Evolutionary conservation across 2,888 invertebrate species (phyloP).

Genomic region (Archips xylosteana): DNA sequence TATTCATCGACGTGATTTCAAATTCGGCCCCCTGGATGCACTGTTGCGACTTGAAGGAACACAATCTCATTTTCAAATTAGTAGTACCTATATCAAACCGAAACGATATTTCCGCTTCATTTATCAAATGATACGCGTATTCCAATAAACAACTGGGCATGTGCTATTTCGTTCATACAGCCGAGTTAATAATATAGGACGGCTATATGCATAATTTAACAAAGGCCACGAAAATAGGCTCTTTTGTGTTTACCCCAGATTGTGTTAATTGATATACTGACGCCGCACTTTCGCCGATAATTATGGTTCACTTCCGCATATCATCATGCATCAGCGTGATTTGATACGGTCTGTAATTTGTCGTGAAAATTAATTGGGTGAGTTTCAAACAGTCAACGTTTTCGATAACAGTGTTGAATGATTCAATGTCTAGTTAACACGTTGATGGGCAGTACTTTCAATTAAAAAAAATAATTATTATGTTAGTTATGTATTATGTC

Average conservation of each 20-base stretch:
- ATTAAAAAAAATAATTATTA: too few species aligned
- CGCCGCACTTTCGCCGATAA: slow-evolving; percentile 30
- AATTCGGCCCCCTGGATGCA: too few species aligned
- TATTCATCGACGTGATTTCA: too few species aligned
- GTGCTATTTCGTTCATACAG: background rate
- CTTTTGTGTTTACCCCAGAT: slow-evolving; percentile 40
- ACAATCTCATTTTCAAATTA: too few species aligned
- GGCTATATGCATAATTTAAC: slow-evolving; percentile 32
- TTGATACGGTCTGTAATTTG: background rate
- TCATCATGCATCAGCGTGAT: slow-evolving; percentile 18
- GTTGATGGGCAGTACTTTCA: too few species aligned
- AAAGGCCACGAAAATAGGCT: slow-evolving; percentile 27
- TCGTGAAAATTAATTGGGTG: background rate
- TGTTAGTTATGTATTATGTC: too few species aligned
- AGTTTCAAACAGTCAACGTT: background rate
- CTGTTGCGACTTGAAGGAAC: too few species aligned
- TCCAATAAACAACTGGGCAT: background rate
- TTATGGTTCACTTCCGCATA: slow-evolving; percentile 13
- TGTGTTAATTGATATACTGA: slow-evolving; percentile 39
- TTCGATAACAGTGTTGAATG: too few species aligned
- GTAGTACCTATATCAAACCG: background rate
- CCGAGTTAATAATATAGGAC: slow-evolving; percentile 16
- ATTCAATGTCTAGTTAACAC: too few species aligned
- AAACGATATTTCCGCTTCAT: background rate
- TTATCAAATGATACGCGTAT: background rate